phyloP scores from a whole-genome alignment of 92 coral and sea anemone species.

The Porites cylindrica region DNA sequence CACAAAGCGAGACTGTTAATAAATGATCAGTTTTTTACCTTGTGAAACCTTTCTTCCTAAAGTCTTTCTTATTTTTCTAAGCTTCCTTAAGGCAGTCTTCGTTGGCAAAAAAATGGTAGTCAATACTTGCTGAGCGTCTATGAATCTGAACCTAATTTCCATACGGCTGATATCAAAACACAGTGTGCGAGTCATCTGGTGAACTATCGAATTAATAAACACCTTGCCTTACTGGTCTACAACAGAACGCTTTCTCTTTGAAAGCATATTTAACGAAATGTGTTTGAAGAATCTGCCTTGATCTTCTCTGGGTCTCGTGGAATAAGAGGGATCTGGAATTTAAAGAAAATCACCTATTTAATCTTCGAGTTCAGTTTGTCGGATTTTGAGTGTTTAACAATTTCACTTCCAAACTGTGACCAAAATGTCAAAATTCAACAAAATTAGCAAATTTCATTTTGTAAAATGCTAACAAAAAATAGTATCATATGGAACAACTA shows the following conservation, averaged over 20 bases:
- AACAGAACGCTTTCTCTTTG: not conserved
- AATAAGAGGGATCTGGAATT: not conserved
- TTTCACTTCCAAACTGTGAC: no score
- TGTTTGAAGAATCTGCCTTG: not conserved
- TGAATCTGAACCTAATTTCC: not conserved
- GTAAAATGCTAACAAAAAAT: no score
- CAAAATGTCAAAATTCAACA: no score
- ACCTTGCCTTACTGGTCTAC: not conserved
- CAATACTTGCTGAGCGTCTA: not conserved
- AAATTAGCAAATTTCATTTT: no score
- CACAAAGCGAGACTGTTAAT: no score
- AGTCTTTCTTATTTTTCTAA: not conserved
- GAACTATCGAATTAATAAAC: not conserved
- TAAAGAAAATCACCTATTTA: no score
- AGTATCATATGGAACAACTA: no score
- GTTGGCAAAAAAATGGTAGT: not conserved
- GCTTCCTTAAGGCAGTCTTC: not conserved
- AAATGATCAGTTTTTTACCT: not conserved
- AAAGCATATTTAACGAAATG: not conserved
- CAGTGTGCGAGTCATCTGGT: not conserved
- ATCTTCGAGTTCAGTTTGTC: no score
- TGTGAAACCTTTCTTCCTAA: not conserved
- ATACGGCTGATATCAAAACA: not conserved
- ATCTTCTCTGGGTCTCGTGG: not conserved
- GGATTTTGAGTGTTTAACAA: no score